Evolutionary conservation across 1,140 invertebrate species (phyloP).

Genomic region (Diploscapter pachys): DNA sequence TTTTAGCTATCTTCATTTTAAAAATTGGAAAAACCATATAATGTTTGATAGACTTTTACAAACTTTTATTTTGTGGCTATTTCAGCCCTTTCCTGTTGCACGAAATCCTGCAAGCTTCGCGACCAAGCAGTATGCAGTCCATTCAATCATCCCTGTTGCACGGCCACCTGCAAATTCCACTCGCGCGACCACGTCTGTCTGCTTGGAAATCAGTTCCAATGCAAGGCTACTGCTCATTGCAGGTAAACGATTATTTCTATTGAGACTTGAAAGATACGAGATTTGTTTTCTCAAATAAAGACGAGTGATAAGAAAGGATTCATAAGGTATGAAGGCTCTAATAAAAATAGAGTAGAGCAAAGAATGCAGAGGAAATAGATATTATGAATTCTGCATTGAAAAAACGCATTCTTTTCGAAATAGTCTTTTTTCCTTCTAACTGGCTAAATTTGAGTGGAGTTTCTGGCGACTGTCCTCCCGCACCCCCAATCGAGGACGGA

Average conservation of each 20-base stretch:
- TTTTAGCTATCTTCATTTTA: not conserved
- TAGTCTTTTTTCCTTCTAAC: not conserved
- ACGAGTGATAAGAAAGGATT: not conserved
- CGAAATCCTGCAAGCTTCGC: conserved; percentile 4
- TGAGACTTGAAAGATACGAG: conserved; percentile 2
- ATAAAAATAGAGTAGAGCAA: not conserved
- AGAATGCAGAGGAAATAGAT: no score
- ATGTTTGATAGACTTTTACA: no score
- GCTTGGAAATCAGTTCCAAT: conserved; percentile 8
- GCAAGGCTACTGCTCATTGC: conserved; percentile 17
- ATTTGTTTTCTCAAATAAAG: not conserved
- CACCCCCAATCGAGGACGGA: conserved; percentile 13
- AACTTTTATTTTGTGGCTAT: not conserved
- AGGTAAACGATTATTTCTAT: not conserved
- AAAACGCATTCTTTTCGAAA: conserved; percentile 12
- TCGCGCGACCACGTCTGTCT: conserved; percentile 7
- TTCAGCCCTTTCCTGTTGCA: conserved; percentile 9
- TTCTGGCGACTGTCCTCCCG: conserved; percentile 29
- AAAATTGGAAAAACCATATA: not conserved
- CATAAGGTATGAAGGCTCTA: not conserved
- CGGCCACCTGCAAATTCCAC: conserved; percentile 15
- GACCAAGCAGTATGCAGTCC: conserved; percentile 11
- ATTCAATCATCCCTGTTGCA: conserved; percentile 20
- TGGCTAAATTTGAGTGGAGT: conserved; percentile 17
- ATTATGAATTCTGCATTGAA: not conserved